These are phyloP conservation scores for Elaphurus davidianus DNA, from an alignment of 2,113 vertebrate genomes.

Conservation along the genomic window DNA sequence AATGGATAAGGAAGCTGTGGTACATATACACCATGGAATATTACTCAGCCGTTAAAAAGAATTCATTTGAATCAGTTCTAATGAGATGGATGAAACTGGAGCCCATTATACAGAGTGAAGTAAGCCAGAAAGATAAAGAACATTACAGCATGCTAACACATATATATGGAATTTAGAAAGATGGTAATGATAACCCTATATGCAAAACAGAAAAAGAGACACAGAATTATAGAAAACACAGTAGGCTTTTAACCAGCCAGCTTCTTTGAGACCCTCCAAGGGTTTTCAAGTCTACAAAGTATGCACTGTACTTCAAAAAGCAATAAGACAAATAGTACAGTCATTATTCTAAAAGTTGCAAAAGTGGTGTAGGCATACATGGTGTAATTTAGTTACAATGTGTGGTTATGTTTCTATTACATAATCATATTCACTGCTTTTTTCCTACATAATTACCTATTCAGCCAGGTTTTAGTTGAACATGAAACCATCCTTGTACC, in stretches of 20 bases:
- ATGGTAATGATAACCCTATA: no score
- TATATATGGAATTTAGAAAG: no score
- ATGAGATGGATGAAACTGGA: no score
- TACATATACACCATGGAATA: no score
- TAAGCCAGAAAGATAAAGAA: no score
- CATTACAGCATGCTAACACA: no score
- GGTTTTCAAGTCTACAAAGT: slow-evolving; percentile 83
- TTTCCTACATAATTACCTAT: slow-evolving; percentile 76
- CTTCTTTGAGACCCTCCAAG: slow-evolving; percentile 79
- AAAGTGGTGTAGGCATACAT: slow-evolving; percentile 87
- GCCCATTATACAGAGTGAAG: no score
- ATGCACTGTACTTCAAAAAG: slow-evolving; percentile 82
- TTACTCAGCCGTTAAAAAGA: no score
- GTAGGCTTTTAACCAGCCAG: slow-evolving; percentile 78
- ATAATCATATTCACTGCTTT: slow-evolving; percentile 78
- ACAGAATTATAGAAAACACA: slow-evolving; percentile 18
- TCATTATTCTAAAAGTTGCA: slow-evolving; percentile 84
- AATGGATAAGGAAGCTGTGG: no score
- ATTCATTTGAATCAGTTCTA: no score
- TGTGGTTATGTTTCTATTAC: slow-evolving; percentile 82
- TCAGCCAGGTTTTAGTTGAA: slow-evolving; percentile 66
- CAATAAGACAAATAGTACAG: slow-evolving; percentile 88
- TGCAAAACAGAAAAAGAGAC: no score
- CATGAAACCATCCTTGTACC: slow-evolving; percentile 78
- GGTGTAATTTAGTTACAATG: slow-evolving; percentile 86